phyloP scores from a whole-genome alignment of 1,140 invertebrate species.

The Neodiprion lecontei region DNA sequence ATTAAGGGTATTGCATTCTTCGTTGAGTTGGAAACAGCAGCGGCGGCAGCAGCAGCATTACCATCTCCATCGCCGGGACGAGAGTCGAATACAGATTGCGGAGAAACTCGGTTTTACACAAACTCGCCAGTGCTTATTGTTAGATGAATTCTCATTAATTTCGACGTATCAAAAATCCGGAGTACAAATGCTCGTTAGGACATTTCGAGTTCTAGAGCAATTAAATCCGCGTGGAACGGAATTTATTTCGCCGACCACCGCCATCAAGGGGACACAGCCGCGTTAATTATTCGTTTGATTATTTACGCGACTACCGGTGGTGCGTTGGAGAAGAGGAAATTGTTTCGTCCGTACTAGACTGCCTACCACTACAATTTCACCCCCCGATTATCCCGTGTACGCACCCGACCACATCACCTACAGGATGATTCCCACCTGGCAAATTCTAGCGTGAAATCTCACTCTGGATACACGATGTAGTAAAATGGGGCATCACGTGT shows the following conservation, averaged over 20 bases:
- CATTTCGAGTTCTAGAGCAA: neutral
- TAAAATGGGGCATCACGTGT: too few species aligned
- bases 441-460: neutral
- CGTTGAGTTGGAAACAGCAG: neutral
- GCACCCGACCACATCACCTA: neutral
- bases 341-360: neutral
- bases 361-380: neutral
- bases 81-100: too few species aligned
- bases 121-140: neutral
- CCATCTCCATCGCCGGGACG: neutral
- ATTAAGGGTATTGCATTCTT: too few species aligned
- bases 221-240: neutral
- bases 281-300: conserved; percentile 5
- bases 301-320: neutral
- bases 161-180: neutral
- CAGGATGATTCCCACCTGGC: neutral
- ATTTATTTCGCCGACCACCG: neutral
- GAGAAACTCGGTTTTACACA: too few species aligned
- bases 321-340: neutral
- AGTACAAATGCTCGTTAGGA: conserved; percentile 1
- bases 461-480: neutral
- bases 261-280: neutral
- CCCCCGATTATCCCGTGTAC: neutral
- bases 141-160: neutral
- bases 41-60: too few species aligned